Base-by-base conservation (phyloP, 2,888 invertebrate genomes). In the Elgonia sp. region DNA sequence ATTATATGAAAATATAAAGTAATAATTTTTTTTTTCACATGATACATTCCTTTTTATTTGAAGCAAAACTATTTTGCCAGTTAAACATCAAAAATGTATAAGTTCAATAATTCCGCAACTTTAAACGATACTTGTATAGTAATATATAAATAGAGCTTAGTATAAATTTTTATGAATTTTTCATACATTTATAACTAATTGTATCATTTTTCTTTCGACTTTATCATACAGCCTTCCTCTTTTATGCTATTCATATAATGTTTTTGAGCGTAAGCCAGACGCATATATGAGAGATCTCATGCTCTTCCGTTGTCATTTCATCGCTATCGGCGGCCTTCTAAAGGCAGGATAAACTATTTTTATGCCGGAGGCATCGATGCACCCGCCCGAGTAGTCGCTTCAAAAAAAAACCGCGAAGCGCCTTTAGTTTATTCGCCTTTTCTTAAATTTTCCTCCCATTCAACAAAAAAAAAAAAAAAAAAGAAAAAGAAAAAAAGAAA, bases 281-380 rank as follows among this genome's bases (percentile, higher is more conserved):
- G 46, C 69, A 62, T 75, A 53, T 62, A 81, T 50, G 69, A 29
- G 60, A 86, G 69, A 84, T 76, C 81, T 77, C 73, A 46, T 57
- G 67, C 82, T 79, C 67, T 79, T 85, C 53, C 62, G 82, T 77
- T 84, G 81, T 88, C 83, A 70, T 88, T 86, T 89, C 84, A 83
- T 50, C 80, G 65, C 55, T 70, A 73, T 84, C 42, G 81, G 75
- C 70, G 69, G 85, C 69, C 65, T 76, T 75, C 86, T 86, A 88
- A 84, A 82, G 46, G 73, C 75, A 69, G 84, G 90, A 87, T 89
- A 84, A 90, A 88, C 53, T 89, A 91, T 91, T 91, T 91, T 85
- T 90, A 89, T 90, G 89, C 91, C 89, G 89, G 89, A 89, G 86
- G 88, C 90, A 90, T 91, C 89, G 89, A 88, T 89, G 89, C 87